These are phyloP conservation scores for Narcine bancroftii DNA, from an alignment of 2,113 vertebrate genomes.

Conservation along the genomic window DNA sequence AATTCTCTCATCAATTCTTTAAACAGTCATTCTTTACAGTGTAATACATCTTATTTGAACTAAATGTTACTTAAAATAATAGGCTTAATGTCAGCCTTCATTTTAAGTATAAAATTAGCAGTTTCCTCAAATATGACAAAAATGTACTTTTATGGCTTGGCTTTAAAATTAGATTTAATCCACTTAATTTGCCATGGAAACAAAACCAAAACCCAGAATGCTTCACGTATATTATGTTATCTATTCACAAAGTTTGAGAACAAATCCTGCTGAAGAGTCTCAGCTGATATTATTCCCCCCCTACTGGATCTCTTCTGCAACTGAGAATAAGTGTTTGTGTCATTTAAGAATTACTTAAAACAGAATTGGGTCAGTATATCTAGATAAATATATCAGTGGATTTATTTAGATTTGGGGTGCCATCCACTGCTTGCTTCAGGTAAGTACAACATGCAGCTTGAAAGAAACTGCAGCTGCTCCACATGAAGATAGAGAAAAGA, in stretches of 20 bases:
- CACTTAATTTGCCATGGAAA: neutral
- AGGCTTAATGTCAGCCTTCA: neutral
- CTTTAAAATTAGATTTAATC: neutral
- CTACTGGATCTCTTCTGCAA: neutral
- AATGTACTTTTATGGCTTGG: neutral
- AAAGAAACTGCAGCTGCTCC: neutral
- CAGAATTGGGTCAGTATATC: conserved; percentile 21
- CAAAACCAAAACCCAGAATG: neutral
- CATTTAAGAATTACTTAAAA: neutral
- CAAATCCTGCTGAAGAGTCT: neutral
- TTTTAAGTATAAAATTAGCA: neutral
- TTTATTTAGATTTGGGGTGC: conserved; percentile 17
- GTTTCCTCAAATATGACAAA: neutral
- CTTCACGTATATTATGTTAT: neutral
- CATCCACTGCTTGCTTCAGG: conserved; percentile 22
- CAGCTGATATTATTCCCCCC: neutral
- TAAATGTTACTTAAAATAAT: neutral
- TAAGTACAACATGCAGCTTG: conserved; percentile 21
- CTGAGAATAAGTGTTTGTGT: neutral
- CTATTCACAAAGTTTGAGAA: neutral
- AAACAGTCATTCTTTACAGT: neutral
- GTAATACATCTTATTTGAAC: neutral
- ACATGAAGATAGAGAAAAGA: neutral
- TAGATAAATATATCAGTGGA: neutral
- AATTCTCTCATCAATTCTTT: neutral